phyloP scores from a whole-genome alignment of 2,113 vertebrate species.

The Pachyramphus minor region DNA sequence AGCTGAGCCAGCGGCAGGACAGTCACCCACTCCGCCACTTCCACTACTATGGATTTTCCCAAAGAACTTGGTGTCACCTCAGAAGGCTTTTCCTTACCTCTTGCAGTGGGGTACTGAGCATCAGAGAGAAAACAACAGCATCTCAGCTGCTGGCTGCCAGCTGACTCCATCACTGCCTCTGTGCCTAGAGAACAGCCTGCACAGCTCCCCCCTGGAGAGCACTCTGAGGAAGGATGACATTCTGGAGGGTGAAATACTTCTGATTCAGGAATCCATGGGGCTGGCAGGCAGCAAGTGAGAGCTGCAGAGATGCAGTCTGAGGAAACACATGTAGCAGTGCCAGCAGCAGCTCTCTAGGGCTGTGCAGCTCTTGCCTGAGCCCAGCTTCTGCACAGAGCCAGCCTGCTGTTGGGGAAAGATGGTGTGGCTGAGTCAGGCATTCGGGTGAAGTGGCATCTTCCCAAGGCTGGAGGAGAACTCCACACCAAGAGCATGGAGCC shows the following conservation, averaged over 20 bases:
- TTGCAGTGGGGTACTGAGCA: neutral
- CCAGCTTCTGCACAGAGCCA: accelerated
- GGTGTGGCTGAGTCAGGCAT: neutral
- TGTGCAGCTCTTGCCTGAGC: neutral
- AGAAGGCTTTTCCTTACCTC: neutral
- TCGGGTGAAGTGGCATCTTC: accelerated
- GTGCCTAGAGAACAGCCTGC: neutral
- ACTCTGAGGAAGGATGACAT: neutral
- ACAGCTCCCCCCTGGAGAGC: accelerated
- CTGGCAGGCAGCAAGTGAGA: neutral
- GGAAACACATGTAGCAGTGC: accelerated
- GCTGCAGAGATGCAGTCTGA: neutral
- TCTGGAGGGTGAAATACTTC: neutral
- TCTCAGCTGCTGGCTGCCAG: neutral
- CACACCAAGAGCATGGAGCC: accelerated
- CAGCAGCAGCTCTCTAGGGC: neutral
- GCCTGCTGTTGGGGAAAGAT: neutral
- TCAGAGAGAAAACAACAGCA: neutral
- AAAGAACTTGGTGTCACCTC: neutral
- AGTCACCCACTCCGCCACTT: accelerated
- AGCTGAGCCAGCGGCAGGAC: accelerated
- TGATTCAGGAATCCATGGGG: neutral
- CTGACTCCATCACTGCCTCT: neutral
- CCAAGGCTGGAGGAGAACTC: neutral
- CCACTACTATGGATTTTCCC: neutral